Conservation (phyloP, 2,888 invertebrate genomes). For the Cheilosia grossa region DNA sequence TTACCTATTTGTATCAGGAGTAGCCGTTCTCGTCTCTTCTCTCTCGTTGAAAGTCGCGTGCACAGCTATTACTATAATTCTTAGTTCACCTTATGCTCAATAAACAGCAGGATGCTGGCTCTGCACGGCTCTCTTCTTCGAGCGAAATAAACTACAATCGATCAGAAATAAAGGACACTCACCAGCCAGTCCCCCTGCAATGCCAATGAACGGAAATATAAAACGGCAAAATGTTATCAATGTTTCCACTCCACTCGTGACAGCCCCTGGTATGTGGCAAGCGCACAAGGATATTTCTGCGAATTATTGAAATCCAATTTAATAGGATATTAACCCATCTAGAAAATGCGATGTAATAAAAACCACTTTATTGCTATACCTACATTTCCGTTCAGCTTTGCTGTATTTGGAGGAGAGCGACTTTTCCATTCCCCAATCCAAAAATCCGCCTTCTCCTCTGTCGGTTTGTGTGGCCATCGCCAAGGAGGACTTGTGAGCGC, state of each 20-base stretch:
- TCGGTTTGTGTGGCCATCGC: slow-evolving; percentile 26
- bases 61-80: slow-evolving; percentile 35
- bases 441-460: slow-evolving; percentile 17
- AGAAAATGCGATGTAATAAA: slow-evolving; percentile 71
- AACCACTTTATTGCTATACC: slow-evolving; percentile 66
- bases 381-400: slow-evolving; percentile 55
- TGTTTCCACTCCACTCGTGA: slow-evolving; percentile 61
- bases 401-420: slow-evolving; percentile 49
- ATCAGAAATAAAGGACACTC: slow-evolving; percentile 54
- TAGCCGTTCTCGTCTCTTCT: background rate
- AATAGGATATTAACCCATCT: slow-evolving; percentile 64
- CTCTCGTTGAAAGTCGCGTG: slow-evolving; percentile 13
- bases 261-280: slow-evolving; percentile 47
- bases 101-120: slow-evolving; percentile 39
- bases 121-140: slow-evolving; percentile 1
- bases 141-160: slow-evolving; percentile 56
- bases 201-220: slow-evolving; percentile 55
- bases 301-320: slow-evolving; percentile 68
- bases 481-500: slow-evolving; percentile 38
- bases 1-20: slow-evolving; percentile 16
- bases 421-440: slow-evolving; percentile 38
- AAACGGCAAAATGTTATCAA: slow-evolving; percentile 63
- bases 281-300: slow-evolving; percentile 63
- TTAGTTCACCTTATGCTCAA: slow-evolving; percentile 28
- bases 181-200: slow-evolving; percentile 15